A percentile compares a stretch with the other conserved stretches of the same genome.
phyloP scores from a whole-genome alignment of 2,797 vertebrate species.

The Gallirallus australis region DNA sequence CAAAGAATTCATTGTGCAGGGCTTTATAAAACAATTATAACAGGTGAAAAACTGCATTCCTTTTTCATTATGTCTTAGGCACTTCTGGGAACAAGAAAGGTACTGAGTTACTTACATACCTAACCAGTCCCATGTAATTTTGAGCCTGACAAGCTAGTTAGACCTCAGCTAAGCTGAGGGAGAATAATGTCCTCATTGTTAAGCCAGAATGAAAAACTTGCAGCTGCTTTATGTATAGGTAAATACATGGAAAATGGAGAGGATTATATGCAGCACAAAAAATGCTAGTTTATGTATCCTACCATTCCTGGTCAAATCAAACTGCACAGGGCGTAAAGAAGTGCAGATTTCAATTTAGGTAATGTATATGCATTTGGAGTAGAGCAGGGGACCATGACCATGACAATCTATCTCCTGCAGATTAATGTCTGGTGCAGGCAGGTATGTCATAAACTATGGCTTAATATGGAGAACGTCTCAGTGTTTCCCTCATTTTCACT shows the following conservation, averaged over 20 bases:
- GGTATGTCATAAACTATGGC: conserved; percentile 78
- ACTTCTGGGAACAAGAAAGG: conserved; percentile 75
- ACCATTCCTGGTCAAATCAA: conserved; percentile 70
- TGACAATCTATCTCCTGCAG: conserved; percentile 76
- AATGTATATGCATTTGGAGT: conserved; percentile 71
- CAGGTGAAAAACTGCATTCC: conserved; percentile 82
- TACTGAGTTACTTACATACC: conserved; percentile 67
- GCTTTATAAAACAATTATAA: conserved; percentile 74
- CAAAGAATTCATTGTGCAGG: conserved; percentile 73
- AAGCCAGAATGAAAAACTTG: conserved; percentile 60
- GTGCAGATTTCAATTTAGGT: conserved; percentile 79
- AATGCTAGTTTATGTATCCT: conserved; percentile 50
- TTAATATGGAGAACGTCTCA: conserved; percentile 57
- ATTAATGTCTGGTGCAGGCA: conserved; percentile 78
- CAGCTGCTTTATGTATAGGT: conserved; percentile 73
- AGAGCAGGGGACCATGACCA: conserved; percentile 72
- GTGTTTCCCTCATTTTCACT: conserved; percentile 61
- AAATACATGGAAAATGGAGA: conserved; percentile 65
- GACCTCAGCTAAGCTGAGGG: conserved; percentile 20
- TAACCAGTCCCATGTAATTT: conserved; percentile 56
- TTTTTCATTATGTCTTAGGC: conserved; percentile 75
- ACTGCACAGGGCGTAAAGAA: conserved; percentile 63
- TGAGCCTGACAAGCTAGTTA: conserved; percentile 56
- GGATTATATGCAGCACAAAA: conserved; percentile 63
- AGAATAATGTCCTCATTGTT: conserved; percentile 77